Base-by-base conservation (phyloP, 2,888 invertebrate genomes). In the Drosophila nigricruria region DNA sequence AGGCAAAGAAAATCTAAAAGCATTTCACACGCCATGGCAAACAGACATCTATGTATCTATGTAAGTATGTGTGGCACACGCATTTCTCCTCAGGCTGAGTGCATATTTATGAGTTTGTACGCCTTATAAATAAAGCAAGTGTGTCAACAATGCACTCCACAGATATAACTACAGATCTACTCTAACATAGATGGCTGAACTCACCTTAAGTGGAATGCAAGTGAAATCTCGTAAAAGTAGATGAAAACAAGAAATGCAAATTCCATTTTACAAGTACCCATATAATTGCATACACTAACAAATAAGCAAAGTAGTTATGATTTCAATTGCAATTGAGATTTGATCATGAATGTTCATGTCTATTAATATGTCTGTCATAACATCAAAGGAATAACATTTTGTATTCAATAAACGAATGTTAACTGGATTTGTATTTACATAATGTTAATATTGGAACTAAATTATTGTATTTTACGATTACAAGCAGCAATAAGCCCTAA, bases 71-170 rank as follows among this genome's bases (percentile, higher is more conserved):
- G 73, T 62, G 69, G 75, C 59, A 45, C 47, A 81, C 75, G 72
- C 79, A 79, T 69, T 67, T 78, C 63, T 59, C 69, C 64, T 50
- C 50, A 52, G 65, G 60, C 74, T 69, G 58, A 43, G 66, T 87
- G 70, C 80, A 84, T 89, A 87, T 87, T 82, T 89, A 89, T 86
- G 82, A 79, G 70, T 63, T 56, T 67, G 68, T 68, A 50, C 63
- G 71, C 73, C 77, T 77, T 82, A 87, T 79, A 87, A 87, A 89
- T 86, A 86, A 84, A 65, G 62, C 73, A 84, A 79, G 60, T 84
- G 85, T 89, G 86, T 86, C 85, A 86, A 89, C 89, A 89, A 82
- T 78, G 87, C 84, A 80, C 87, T 73, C 73, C 82, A 65, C 30
- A 53, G 71, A 47, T 61, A 77, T 62, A 25, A 16, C 57, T 56